A percentile compares a stretch with the other conserved stretches of the same genome.
Conservation (phyloP, 1,140 invertebrate species). For the Gyrodactylus salaris region DNA sequence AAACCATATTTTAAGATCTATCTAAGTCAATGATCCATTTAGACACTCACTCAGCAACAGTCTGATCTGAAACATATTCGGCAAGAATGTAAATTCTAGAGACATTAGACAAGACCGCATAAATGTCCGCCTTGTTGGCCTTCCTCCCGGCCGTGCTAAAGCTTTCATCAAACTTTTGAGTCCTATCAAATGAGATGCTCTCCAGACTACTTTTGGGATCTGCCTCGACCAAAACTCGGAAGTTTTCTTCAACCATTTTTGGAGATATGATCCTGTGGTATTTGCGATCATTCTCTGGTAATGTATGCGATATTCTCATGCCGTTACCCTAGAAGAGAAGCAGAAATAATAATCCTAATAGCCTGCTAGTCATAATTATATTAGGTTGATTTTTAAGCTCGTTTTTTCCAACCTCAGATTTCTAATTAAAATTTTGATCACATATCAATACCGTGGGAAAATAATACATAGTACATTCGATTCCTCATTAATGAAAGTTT, state of each 20-base stretch:
- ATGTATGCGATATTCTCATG: background rate
- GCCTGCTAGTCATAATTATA: too few relatives aligned
- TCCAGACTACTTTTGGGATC: background rate
- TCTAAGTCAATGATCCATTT: too few relatives aligned
- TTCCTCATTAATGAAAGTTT: too few relatives aligned
- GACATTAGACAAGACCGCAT: background rate
- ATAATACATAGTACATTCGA: too few relatives aligned
- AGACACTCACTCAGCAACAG: background rate
- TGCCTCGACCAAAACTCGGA: background rate
- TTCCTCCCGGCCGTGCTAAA: background rate
- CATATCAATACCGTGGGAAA: too few relatives aligned
- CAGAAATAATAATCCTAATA: too few relatives aligned
- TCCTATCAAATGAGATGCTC: background rate
- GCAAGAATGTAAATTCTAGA: background rate
- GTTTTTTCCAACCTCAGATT: too few relatives aligned
- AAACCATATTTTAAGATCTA: too few relatives aligned
- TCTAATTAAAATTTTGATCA: too few relatives aligned
- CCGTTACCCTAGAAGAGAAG: background rate
- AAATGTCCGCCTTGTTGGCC: background rate
- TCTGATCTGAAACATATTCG: background rate
- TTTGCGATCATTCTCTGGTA: background rate
- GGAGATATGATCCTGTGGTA: background rate
- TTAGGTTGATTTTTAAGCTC: too few relatives aligned
- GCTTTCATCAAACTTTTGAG: background rate
- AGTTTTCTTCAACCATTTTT: background rate